Conservation (phyloP, 2,888 invertebrate genomes). For the Aleiodes alternator region DNA sequence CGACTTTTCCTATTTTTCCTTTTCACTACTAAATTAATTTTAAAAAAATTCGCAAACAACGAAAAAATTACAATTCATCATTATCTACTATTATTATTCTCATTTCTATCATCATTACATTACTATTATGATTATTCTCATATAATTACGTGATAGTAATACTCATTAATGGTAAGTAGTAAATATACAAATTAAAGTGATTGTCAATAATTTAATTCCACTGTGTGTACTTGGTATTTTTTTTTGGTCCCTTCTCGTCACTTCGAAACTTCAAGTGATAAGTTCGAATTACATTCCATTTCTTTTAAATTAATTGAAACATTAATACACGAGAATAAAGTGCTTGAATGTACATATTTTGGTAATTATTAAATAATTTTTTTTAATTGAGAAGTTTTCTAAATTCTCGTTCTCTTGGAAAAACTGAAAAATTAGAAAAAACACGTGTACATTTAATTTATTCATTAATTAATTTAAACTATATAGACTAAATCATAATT, state of each 20-base stretch:
- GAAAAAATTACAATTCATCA: too few relatives aligned
- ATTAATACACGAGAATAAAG: too few relatives aligned
- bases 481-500: too few relatives aligned
- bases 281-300: background rate
- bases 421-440: background rate
- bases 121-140: too few relatives aligned
- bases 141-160: too few relatives aligned
- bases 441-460: background rate
- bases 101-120: too few relatives aligned
- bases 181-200: background rate
- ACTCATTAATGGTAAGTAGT: too few relatives aligned
- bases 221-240: background rate
- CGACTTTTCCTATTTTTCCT: too few relatives aligned
- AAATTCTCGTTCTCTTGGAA: background rate
- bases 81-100: too few relatives aligned
- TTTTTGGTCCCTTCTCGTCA: conserved; percentile 20
- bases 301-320: background rate
- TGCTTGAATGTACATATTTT: background rate
- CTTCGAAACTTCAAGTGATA: background rate
- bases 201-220: conserved; percentile 17
- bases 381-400: background rate
- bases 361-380: background rate
- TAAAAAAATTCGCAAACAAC: too few relatives aligned
- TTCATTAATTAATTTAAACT: too few relatives aligned
- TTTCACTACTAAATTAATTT: too few relatives aligned